Base-by-base conservation (phyloP, 23 tunicate genomes). In the Halocynthia aurantium region DNA sequence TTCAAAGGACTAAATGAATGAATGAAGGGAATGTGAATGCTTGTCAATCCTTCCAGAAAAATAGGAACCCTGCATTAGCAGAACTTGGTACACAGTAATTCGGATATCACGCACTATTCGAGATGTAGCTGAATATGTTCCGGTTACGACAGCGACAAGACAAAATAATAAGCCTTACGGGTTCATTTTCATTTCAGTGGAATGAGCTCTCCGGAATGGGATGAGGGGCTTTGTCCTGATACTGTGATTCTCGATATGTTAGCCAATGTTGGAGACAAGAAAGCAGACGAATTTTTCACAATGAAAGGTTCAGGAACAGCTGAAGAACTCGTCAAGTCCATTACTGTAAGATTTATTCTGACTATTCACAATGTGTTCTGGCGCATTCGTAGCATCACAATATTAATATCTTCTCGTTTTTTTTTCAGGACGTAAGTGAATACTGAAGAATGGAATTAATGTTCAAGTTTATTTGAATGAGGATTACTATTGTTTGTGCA, bases 201-300 rank as follows among this genome's bases (percentile, higher is more conserved):
- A 6, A 10, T 44, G 8, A 21, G 56, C 63, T 74, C 78, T 56
- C 64, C 5, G 17, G 77, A 50, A 10, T 92, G 98, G 98, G 75
- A 78, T 66, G 98, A 92, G 61, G 88, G 88, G 10, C 69, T 92
- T 65, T 92, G 98, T 77, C 98, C 98, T 8, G 92, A 86, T 78
- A 84, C 84, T 8, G 67, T 62, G 52, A 70, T 83, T 19, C 69
- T 92, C 51, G 83, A 81, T 72, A 92, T 82, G 67, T 40, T 92
- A 67, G 98, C 87, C 31, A 77, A 86, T 69, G 75, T 79, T 20
- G 73, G 67, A 6, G 52, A 79, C 7, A 72, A 72, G 10, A 79
- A 57, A n/a, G 61, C 68, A 18, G 44, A 66, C 8, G 72, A 76
- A 8, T 92, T 92, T 62, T 8, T 82, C 69, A 81, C 93, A 53